Percentiles rank a stretch among this genome's conserved stretches.
These are phyloP conservation scores for Xenopus tropicalis DNA, from an alignment of 2,113 vertebrate species.

Conservation along the genomic window UCB_Xtro_10.0 CM004447.2:147171501-147172000, in stretches of 20 bases:
- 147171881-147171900: no score
- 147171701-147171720: no score
- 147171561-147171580: conserved; percentile 63
- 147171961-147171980: no score
- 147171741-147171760: conserved; percentile 35
- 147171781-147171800: conserved; percentile 59
- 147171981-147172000: no score
- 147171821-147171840: conserved; percentile 80
- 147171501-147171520: conserved; percentile 69
- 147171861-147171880: no score
- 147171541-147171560: conserved; percentile 79
- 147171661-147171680: neutral
- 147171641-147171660: neutral
- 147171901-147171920: no score
- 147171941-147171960: no score
- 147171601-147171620: conserved; percentile 70
- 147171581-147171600: conserved; percentile 82
- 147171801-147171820: conserved; percentile 81
- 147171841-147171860: conserved; percentile 73
- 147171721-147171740: no score
- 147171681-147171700: no score
- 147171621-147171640: neutral
- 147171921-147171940: no score
- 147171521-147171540: conserved; percentile 83
- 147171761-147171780: conserved; percentile 63